Evolutionary conservation across 2,888 invertebrate species (phyloP), one percentile per base, ranked within the genome.

Genomic region (Noctua janthe): DNA sequence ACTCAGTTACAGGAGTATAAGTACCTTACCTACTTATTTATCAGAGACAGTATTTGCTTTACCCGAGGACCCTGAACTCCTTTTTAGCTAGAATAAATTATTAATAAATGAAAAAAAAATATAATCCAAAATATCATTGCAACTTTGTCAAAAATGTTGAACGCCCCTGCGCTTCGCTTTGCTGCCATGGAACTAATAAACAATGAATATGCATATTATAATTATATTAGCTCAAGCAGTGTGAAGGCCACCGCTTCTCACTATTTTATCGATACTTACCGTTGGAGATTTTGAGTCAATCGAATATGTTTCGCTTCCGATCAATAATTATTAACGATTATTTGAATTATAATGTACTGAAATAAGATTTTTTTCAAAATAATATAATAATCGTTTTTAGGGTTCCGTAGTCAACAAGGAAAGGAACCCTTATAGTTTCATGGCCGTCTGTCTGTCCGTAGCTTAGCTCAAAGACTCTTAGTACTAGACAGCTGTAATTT

Each of bases 151-250:
- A 64, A 54, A 74, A 79, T 35, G 64, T 87, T 87, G 47, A 59
- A 3, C 0, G n/a, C 39, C 74, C 47, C 87, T 83, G 83, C 8
- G 3, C 29, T 74, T 2, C 64, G 47, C n/a, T 70, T 56, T 66
- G 66, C 59, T 23, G 39, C 29, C 62, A 76, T 64, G 47, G 64
- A 87, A 79, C 67, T 49, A 86, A 49, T 87, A 83, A 79, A 83
- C 71, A 87, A 83, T 80, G 54, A 76, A 74, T 76, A 87, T 66
- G 75, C 51, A 54, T 56, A 54, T 72, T 84, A 67, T 49, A 47
- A 78, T 80, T 74, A 69, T 71, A 59, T 74, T 43, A 66, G 39
- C 54, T 69, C 67, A 47, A 23, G 69, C 56, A 13, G 64, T 49
- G 56, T 74, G 79, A 87, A 85, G 87, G 84, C 64, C 72, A 66